These are phyloP conservation scores for Drosophila leontia DNA, from an alignment of 1,140 invertebrate genomes.

Conservation along the genomic window DNA sequence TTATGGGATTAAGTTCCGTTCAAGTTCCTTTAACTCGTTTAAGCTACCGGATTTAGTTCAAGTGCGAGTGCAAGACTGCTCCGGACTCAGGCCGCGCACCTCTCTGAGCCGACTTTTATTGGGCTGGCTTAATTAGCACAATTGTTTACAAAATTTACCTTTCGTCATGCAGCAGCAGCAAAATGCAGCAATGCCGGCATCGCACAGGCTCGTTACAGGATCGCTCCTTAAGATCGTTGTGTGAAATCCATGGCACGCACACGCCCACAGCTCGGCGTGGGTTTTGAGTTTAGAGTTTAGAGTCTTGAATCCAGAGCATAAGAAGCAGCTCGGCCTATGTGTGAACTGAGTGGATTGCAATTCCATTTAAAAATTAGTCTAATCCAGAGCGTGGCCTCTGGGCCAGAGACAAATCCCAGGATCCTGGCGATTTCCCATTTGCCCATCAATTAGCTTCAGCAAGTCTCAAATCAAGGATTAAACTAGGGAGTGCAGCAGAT, in stretches of 20 bases:
- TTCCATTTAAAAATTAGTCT: conserved; percentile 82
- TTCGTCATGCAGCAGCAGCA: conserved; percentile 68
- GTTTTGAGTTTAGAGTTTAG: conserved; percentile 17
- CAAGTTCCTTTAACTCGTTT: conserved; percentile 85
- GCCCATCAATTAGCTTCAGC: conserved; percentile 52
- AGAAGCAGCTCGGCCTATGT: conserved; percentile 26
- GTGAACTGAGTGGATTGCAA: conserved; percentile 57
- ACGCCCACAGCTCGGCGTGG: conserved; percentile 70
- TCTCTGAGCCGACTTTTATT: conserved; percentile 75
- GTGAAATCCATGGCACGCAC: conserved; percentile 67
- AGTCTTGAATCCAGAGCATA: not conserved
- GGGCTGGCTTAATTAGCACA: conserved; percentile 84
- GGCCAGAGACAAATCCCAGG: not conserved
- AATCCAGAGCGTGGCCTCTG: conserved; percentile 54
- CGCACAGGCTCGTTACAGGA: conserved; percentile 1
- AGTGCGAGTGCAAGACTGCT: conserved; percentile 38
- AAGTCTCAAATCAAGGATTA: conserved; percentile 42
- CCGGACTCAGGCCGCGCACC: conserved; percentile 2
- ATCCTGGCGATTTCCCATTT: not conserved
- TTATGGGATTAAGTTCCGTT: conserved; percentile 85
- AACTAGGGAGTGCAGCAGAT: too few relatives aligned
- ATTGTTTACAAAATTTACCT: conserved; percentile 85
- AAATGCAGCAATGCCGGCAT: not conserved
- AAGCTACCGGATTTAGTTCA: conserved; percentile 84
- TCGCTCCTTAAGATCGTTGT: conserved; percentile 10